A percentile compares a stretch with the other conserved stretches of the same genome.
phyloP scores from a whole-genome alignment of 2,888 invertebrate species.

The Parnassius mnemosyne region DNA sequence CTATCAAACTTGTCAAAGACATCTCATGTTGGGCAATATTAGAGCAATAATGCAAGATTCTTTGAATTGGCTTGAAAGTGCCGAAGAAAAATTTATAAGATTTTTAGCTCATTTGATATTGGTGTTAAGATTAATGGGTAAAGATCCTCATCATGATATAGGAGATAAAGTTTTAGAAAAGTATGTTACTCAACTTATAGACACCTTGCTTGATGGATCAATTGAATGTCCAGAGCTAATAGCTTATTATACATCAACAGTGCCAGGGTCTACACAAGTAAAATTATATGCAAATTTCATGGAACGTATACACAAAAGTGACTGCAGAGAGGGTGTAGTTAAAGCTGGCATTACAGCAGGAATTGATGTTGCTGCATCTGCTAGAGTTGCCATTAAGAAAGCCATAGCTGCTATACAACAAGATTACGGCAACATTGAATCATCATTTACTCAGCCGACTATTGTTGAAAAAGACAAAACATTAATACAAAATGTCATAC shows the following conservation, averaged over 20 bases:
- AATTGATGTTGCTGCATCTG: conserved; percentile 91
- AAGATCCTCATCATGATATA: conserved; percentile 83
- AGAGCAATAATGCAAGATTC: conserved; percentile 86
- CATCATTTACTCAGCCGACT: conserved; percentile 85
- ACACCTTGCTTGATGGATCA: conserved; percentile 63
- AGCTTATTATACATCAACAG: conserved; percentile 91
- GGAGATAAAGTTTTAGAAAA: conserved; percentile 89
- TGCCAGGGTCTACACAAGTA: conserved; percentile 81
- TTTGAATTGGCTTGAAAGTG: conserved; percentile 82
- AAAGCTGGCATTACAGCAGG: conserved; percentile 87
- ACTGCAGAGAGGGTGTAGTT: conserved; percentile 84
- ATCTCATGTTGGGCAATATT: conserved; percentile 91
- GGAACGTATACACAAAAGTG: conserved; percentile 82
- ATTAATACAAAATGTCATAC: conserved; percentile 63
- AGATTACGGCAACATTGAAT: conserved; percentile 72
- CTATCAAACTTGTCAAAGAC: conserved; percentile 90
- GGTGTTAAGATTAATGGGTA: conserved; percentile 89
- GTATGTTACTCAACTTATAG: conserved; percentile 86
- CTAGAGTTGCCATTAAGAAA: conserved; percentile 91
- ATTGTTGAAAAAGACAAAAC: conserved; percentile 74
- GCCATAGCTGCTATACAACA: conserved; percentile 73
- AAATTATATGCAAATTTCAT: conserved; percentile 85
- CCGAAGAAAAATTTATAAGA: conserved; percentile 82
- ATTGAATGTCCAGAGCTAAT: conserved; percentile 88
- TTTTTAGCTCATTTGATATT: conserved; percentile 93